Percentiles rank a stretch among this genome's conserved stretches.
These are phyloP conservation scores for Apamea monoglypha DNA, from an alignment of 2,888 invertebrate genomes.

Conservation along the genomic window DNA sequence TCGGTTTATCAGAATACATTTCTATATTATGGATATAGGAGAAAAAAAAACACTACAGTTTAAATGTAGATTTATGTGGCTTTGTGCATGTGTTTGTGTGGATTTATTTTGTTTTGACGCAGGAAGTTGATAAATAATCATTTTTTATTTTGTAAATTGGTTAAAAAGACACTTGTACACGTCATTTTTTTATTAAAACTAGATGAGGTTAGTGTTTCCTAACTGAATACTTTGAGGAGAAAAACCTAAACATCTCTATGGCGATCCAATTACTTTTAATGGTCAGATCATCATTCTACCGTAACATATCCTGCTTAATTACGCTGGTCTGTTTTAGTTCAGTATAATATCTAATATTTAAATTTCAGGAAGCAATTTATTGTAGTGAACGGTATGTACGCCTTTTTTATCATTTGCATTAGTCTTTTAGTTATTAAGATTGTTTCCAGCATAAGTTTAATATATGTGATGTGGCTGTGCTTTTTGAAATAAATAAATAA, in stretches of 20 bases:
- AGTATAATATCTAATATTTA: too few relatives aligned
- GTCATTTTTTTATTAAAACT: neutral
- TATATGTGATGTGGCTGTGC: too few relatives aligned
- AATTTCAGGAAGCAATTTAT: too few relatives aligned
- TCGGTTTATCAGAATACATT: neutral
- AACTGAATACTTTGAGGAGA: neutral
- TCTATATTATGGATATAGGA: neutral
- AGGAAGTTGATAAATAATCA: neutral
- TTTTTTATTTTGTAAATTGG: neutral
- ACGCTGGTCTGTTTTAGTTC: too few relatives aligned
- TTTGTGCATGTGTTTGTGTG: neutral
- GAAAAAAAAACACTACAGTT: neutral
- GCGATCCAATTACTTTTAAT: too few relatives aligned
- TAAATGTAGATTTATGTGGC: neutral
- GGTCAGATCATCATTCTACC: neutral
- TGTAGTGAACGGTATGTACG: too few relatives aligned
- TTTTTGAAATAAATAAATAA: too few relatives aligned
- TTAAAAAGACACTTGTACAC: neutral
- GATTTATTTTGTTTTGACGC: neutral
- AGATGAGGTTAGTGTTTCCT: neutral
- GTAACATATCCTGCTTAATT: too few relatives aligned
- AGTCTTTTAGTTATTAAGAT: too few relatives aligned
- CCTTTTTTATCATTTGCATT: too few relatives aligned
- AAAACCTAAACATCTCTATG: neutral
- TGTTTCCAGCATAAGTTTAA: too few relatives aligned